These are phyloP conservation scores for Acestrorhynchus altus DNA, from an alignment of 2,797 vertebrate genomes.

Conservation along the genomic window DNA sequence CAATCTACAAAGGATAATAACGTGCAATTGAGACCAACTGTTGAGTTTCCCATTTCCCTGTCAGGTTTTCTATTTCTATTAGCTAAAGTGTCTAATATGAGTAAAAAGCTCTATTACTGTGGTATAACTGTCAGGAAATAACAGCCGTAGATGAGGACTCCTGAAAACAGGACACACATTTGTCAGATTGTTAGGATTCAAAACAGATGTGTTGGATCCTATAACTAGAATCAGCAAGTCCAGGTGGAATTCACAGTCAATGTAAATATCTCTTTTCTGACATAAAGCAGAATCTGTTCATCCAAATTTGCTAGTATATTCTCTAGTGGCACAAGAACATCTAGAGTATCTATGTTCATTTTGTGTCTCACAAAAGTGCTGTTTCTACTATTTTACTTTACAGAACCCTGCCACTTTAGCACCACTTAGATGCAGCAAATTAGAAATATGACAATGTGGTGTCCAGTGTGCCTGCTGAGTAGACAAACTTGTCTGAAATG, in stretches of 20 bases:
- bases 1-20: slow-evolving; percentile 67
- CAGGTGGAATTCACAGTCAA: slow-evolving; percentile 39
- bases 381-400: neutral
- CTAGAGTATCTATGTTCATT: neutral
- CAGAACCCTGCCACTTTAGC: neutral
- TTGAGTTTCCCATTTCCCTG: slow-evolving; percentile 54
- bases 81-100: slow-evolving; percentile 51
- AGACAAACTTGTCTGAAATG: neutral
- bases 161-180: slow-evolving; percentile 34
- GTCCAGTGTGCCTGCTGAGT: slow-evolving; percentile 2
- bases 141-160: slow-evolving; percentile 44
- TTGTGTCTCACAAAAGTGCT: neutral
- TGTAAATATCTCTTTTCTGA: slow-evolving; percentile 16
- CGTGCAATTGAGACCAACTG: slow-evolving; percentile 62
- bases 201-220: slow-evolving; percentile 74
- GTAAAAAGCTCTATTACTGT: slow-evolving; percentile 57
- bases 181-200: slow-evolving; percentile 67
- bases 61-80: slow-evolving; percentile 67
- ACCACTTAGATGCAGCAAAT: neutral
- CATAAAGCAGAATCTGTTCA: slow-evolving; percentile 4
- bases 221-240: slow-evolving; percentile 48
- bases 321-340: neutral
- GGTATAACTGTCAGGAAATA: slow-evolving; percentile 62
- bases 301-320: neutral
- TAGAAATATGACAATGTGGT: neutral